A percentile compares a stretch with the other conserved stretches of the same genome.
These are phyloP conservation scores for Drosophila teissieri DNA, from an alignment of 1,140 invertebrate genomes.

Conservation along the genomic window DNA sequence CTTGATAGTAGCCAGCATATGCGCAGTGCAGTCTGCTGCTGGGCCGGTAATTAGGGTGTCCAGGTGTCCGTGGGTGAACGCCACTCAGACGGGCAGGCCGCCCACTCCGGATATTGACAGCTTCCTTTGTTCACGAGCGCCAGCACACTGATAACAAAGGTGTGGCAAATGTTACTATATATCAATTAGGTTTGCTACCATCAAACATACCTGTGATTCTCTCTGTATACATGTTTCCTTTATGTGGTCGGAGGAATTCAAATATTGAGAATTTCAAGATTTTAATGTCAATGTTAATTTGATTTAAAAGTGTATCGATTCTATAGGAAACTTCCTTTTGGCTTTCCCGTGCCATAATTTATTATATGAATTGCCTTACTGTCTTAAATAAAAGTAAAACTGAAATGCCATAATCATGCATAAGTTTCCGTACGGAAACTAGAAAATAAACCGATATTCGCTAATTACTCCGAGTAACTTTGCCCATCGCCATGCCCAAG, in stretches of 20 bases:
- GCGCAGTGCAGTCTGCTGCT: constrained; percentile 36
- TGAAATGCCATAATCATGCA: background rate
- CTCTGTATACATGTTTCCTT: background rate
- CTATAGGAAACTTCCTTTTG: background rate
- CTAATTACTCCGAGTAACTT: background rate
- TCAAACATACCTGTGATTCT: background rate
- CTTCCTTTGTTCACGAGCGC: constrained; percentile 1
- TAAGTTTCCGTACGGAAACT: background rate
- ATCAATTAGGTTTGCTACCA: background rate
- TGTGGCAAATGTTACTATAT: background rate
- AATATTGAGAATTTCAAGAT: too few relatives aligned
- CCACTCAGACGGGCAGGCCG: background rate
- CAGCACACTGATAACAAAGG: background rate
- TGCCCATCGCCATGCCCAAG: constrained; percentile 1
- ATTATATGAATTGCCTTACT: background rate
- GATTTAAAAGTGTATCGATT: background rate
- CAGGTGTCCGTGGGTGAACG: constrained; percentile 4
- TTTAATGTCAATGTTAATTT: too few relatives aligned
- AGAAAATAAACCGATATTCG: background rate
- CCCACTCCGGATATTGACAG: background rate
- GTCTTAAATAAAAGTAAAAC: background rate
- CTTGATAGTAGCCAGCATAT: constrained; percentile 64
- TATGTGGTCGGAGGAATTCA: too few relatives aligned
- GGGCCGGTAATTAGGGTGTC: constrained; percentile 37
- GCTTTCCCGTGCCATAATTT: background rate